Conservation (phyloP, 2,797 vertebrate genomes). For the Sebastes cheni region DNA sequence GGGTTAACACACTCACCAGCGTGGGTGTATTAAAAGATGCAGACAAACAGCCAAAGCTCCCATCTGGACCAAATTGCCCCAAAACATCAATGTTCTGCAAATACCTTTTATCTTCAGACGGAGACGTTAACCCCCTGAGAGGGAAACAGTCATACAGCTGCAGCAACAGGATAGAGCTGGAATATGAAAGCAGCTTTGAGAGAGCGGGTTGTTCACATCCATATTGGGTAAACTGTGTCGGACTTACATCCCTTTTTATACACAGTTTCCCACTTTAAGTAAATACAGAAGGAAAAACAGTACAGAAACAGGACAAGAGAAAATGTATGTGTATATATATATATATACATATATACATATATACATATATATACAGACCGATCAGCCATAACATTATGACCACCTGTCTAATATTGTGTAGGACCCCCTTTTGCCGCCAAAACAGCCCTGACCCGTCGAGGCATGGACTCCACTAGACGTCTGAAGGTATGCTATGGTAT, state of each 20-base stretch:
- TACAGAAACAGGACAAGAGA: too few relatives aligned
- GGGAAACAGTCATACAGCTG: not conserved
- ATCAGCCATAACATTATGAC: too few relatives aligned
- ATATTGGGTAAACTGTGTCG: not conserved
- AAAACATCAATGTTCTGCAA: not conserved
- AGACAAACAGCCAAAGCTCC: not conserved
- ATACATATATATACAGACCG: too few relatives aligned
- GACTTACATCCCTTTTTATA: not conserved
- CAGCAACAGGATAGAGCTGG: not conserved
- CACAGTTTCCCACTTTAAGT: not conserved
- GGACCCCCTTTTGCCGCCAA: too few relatives aligned
- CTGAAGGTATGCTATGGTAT: too few relatives aligned
- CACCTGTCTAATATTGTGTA: too few relatives aligned
- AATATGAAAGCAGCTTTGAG: not conserved
- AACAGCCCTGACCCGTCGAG: too few relatives aligned
- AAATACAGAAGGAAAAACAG: not conserved
- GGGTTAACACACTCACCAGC: not conserved
- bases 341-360: too few relatives aligned
- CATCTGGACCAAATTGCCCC: conserved; percentile 19
- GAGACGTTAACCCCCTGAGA: not conserved
- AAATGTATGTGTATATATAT: too few relatives aligned
- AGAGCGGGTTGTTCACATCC: not conserved
- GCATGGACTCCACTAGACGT: too few relatives aligned
- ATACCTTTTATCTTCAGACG: not conserved
- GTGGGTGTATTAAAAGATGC: not conserved